A percentile compares a stretch with the other conserved stretches of the same genome.
Conservation (phyloP, 2,888 invertebrate genomes). For the Prionchulus punctatus region DNA sequence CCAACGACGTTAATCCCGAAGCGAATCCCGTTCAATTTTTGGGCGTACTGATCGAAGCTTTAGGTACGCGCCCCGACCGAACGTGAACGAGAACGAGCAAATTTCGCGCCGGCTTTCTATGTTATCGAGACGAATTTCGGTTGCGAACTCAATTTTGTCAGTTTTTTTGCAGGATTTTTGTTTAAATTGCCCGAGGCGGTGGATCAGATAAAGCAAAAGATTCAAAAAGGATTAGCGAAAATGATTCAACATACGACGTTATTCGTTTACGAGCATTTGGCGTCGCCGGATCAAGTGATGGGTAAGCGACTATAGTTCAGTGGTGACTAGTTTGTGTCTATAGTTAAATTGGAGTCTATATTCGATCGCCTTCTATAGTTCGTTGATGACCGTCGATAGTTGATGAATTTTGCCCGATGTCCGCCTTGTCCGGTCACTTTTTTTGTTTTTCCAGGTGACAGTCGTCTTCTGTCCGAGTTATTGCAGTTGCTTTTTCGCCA, state of each 20-base stretch:
- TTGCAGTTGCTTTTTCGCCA: slow-evolving; percentile 60
- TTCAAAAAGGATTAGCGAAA: not conserved
- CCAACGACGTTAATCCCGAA: slow-evolving; percentile 27
- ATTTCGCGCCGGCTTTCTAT: not conserved
- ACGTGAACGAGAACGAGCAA: too few relatives aligned
- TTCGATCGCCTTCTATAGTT: not conserved
- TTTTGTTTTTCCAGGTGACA: slow-evolving; percentile 3
- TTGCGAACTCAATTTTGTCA: not conserved
- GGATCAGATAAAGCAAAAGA: slow-evolving; percentile 44
- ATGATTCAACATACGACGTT: slow-evolving; percentile 1
- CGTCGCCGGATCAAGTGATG: not conserved
- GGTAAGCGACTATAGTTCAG: not conserved
- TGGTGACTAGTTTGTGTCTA: not conserved
- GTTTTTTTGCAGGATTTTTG: not conserved
- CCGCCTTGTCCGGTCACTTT: too few relatives aligned
- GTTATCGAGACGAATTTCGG: not conserved
- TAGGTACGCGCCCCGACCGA: slow-evolving; percentile 57
- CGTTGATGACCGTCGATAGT: not conserved
- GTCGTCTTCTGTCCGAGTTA: slow-evolving; percentile 39
- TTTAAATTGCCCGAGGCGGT: slow-evolving; percentile 54
- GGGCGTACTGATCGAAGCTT: slow-evolving; percentile 60
- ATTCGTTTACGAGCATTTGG: slow-evolving; percentile 7
- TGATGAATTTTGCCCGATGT: too few relatives aligned
- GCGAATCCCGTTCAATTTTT: slow-evolving; percentile 49
- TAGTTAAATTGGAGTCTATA: not conserved